phyloP scores from a whole-genome alignment of 2,113 vertebrate species.

The Tricholaema leucomelas region DNA sequence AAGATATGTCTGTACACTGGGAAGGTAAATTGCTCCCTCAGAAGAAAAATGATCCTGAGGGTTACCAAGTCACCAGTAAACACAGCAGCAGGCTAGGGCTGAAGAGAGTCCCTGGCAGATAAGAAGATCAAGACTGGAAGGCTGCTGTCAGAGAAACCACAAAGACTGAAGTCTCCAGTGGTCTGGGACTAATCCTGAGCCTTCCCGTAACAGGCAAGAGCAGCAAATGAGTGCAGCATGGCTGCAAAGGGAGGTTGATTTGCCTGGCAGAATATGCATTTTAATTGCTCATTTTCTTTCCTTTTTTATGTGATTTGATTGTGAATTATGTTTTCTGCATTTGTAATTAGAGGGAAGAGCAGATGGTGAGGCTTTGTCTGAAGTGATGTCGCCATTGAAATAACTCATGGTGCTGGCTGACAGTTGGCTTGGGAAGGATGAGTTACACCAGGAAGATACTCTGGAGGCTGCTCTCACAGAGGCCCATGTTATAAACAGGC shows the following conservation, averaged over 20 bases:
- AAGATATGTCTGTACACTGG: not conserved
- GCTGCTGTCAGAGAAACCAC: not conserved
- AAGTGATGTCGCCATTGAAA: not conserved
- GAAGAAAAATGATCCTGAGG: not conserved
- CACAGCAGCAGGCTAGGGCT: not conserved
- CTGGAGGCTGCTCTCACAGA: not conserved
- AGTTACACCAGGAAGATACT: not conserved
- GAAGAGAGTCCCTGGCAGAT: not conserved
- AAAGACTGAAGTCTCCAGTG: not conserved
- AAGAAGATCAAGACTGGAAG: not conserved
- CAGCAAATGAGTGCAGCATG: not conserved
- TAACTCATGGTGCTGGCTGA: not conserved
- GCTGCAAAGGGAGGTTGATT: not conserved
- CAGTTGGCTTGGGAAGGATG: not conserved
- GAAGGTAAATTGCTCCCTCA: not conserved
- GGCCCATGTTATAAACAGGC: not conserved
- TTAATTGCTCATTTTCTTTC: slow-evolving; percentile 68
- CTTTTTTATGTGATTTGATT: slow-evolving; percentile 50
- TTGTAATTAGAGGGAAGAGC: slow-evolving; percentile 64
- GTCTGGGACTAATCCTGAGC: not conserved
- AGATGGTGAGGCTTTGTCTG: slow-evolving; percentile 56
- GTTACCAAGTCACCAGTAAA: not conserved
- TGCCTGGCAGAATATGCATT: slow-evolving; percentile 48
- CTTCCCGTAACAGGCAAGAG: not conserved
- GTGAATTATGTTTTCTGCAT: slow-evolving; percentile 67